Conservation (phyloP, 1,140 invertebrate genomes). For the Onthophagus taurus region DNA sequence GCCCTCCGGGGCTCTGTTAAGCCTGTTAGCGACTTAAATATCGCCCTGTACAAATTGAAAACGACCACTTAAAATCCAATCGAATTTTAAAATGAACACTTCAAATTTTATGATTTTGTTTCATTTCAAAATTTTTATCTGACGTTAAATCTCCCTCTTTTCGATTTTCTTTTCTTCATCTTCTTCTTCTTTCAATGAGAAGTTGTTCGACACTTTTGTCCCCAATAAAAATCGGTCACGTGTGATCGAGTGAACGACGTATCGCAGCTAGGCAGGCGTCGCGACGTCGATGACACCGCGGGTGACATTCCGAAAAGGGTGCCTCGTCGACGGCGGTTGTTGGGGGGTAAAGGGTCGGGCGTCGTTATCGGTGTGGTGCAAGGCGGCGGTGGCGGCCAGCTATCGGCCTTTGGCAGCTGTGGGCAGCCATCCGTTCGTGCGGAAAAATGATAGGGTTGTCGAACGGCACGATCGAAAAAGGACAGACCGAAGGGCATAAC, state of each 20-base stretch:
- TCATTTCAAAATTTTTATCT: background rate
- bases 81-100: too few species aligned
- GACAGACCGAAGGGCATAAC: background rate
- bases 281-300: conserved; percentile 11
- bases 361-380: conserved; percentile 18
- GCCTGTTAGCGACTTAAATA: conserved; percentile 22
- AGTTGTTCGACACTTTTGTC: conserved; percentile 35
- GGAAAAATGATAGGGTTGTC: conserved; percentile 24
- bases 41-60: conserved; percentile 23
- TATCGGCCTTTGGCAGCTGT: conserved; percentile 22
- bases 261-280: conserved; percentile 28
- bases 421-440: conserved; percentile 21
- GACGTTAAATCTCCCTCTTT: background rate
- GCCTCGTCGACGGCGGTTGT: conserved; percentile 5
- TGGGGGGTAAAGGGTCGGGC: conserved; percentile 6
- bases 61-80: conserved; percentile 13
- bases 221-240: conserved; percentile 34
- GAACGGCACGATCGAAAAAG: conserved; percentile 2
- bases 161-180: background rate
- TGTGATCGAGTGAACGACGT: conserved; percentile 36
- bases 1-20: conserved; percentile 13
- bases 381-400: conserved; percentile 19
- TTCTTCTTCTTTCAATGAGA: too few species aligned
- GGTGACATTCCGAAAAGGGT: conserved; percentile 9
- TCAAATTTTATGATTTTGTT: background rate